Percentiles rank a stretch among this genome's conserved stretches.
These are phyloP conservation scores for Monodelphis domestica DNA, from an alignment of 2,797 vertebrate genomes.

Conservation along the genomic window DNA sequence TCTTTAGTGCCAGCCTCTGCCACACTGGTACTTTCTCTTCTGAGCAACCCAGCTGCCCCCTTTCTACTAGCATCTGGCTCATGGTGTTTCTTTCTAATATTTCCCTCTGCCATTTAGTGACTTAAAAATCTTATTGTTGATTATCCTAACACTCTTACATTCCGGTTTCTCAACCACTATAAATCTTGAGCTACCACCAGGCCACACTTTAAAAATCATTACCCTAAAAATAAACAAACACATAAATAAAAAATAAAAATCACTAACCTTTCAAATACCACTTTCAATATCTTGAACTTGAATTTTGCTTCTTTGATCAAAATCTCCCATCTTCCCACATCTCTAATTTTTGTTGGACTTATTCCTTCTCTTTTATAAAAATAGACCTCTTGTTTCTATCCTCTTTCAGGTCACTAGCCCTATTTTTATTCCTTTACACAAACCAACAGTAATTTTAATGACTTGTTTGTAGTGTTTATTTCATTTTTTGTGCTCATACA, in stretches of 20 bases:
- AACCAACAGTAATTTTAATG: background rate
- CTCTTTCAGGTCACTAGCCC: background rate
- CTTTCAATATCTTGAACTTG: background rate
- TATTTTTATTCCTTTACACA: background rate
- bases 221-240: too few species aligned
- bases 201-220: background rate
- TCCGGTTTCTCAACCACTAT: background rate
- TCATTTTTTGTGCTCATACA: background rate
- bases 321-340: background rate
- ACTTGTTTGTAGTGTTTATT: background rate
- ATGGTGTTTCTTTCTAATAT: background rate
- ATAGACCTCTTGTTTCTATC: background rate
- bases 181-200: background rate
- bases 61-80: background rate
- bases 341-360: background rate
- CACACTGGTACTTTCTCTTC: too few species aligned
- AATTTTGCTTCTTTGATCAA: background rate
- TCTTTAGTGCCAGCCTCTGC: too few species aligned
- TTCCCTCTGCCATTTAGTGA: background rate
- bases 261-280: background rate
- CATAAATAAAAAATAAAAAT: too few species aligned
- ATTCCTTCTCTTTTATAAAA: conserved; percentile 8
- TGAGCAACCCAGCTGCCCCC: too few species aligned
- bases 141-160: background rate
- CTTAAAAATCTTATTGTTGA: background rate